Percentiles rank a stretch among this genome's conserved stretches.
Conservation (phyloP, 2,888 invertebrate species). For the Rotaria macrura region DNA sequence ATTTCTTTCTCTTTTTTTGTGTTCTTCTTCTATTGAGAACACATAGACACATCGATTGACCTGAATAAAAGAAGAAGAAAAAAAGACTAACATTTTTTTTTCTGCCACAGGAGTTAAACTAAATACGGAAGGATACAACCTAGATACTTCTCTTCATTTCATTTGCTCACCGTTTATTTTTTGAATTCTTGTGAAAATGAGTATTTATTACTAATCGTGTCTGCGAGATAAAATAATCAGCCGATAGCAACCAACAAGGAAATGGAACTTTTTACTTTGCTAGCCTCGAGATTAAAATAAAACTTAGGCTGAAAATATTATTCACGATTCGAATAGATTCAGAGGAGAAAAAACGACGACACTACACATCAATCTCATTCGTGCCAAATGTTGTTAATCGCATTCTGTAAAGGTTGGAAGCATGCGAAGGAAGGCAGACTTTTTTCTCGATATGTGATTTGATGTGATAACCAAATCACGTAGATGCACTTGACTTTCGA, state of each 20-base stretch:
- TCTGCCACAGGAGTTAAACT: background rate
- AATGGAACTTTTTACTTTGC: background rate
- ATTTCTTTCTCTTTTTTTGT: background rate
- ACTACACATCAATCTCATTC: background rate
- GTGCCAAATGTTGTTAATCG: background rate
- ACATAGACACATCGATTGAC: background rate
- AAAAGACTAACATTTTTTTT: background rate
- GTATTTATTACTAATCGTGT: background rate
- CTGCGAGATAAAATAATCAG: background rate
- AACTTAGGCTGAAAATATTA: background rate
- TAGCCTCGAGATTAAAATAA: background rate
- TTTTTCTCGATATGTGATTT: too few species aligned
- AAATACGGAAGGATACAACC: background rate
- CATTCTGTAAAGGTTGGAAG: too few species aligned
- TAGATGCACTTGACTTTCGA: background rate
- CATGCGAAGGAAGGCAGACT: too few species aligned
- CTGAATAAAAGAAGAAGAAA: background rate
- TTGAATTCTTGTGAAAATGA: background rate
- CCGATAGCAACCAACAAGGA: background rate
- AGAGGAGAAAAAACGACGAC: background rate
- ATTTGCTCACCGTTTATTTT: background rate
- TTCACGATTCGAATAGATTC: background rate
- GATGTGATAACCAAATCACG: background rate
- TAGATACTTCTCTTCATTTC: background rate
- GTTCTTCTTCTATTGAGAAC: background rate